Conservation (phyloP, 1,140 invertebrate species). For the Tribolium castaneum region DNA sequence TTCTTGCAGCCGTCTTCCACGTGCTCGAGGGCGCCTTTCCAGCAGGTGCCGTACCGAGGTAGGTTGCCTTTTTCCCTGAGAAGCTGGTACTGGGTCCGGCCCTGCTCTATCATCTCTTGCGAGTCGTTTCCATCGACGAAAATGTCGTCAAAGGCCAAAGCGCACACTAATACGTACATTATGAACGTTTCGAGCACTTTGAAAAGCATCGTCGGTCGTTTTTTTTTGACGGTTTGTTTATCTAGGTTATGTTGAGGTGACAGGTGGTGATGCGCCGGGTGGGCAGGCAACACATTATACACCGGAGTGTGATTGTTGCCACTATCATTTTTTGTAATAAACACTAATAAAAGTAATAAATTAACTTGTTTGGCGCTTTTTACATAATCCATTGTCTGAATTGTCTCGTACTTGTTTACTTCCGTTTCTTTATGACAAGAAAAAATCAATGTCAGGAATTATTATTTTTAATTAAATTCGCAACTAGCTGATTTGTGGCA, state of each 20-base stretch:
- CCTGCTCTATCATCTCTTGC: conserved; percentile 57
- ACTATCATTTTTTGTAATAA: too few species aligned
- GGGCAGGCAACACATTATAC: neutral
- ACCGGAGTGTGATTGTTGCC: neutral
- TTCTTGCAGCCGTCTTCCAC: conserved; percentile 70
- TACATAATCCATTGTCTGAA: too few species aligned
- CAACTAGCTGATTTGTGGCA: too few species aligned
- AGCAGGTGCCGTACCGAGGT: conserved; percentile 72
- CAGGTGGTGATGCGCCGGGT: neutral
- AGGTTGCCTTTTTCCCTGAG: conserved; percentile 61
- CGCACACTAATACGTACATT: conserved; percentile 34
- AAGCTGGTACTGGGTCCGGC: conserved; percentile 60
- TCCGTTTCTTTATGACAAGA: too few species aligned
- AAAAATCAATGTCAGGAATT: too few species aligned
- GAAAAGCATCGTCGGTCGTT: conserved; percentile 16
- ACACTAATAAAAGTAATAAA: too few species aligned
- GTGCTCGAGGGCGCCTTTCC: conserved; percentile 69
- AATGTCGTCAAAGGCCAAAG: conserved; percentile 47
- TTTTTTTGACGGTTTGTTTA: conserved; percentile 10
- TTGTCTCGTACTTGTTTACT: too few species aligned
- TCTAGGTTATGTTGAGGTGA: conserved; percentile 11
- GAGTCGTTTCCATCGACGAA: conserved; percentile 42
- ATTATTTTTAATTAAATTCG: too few species aligned
- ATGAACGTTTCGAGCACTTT: conserved; percentile 39
- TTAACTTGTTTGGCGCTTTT: too few species aligned